Base-by-base conservation (phyloP, 2,797 vertebrate genomes). In the Chromobotia macracanthus region DNA sequence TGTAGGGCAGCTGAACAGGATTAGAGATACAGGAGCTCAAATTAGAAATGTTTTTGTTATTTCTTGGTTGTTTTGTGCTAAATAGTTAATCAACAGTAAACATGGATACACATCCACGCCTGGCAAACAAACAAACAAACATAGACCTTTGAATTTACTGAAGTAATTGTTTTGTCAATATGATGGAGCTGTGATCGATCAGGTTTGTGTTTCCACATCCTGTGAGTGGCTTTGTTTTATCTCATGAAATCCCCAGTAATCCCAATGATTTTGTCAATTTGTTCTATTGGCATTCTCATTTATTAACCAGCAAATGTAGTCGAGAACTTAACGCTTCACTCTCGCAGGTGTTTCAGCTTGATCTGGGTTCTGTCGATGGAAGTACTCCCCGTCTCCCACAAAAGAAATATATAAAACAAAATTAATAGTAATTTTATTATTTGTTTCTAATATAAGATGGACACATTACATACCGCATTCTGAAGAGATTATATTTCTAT, bases 1-100 rank as follows among this genome's bases (percentile, higher is more conserved):
- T 82, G 96, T 98, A 84, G 97, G 97, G 89, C 97, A 98, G 95
- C 97, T 99, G 91, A 89, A 90, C 90, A 88, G 82, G 87, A 85
- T 87, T 88, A 87, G 66, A 90, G 69, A 81, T 79, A 72, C 82
- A 91, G 90, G 90, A 90, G 88, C 88, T 92, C 85, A 90, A 89
- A 92, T 90, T 73, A 86, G 84, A 71, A 86, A 89, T 86, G 88
- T 73, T 72, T 67, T 72, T 0, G 9, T 83, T 84, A 2, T 79
- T 76, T 82, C 82, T 81, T 87, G 86, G 88, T 89, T 82, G 85
- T 82, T 89, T 66, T 56, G 76, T 82, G 61, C 77, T 79, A 66
- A 79, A 46, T 70, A 60, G 66, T 65, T 79, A 50, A 79, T 86
- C 87, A 86, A 68, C 83, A 84, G 86, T 84, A 81, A 77, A 87